phyloP scores from a whole-genome alignment of 2,797 vertebrate genomes.

The Lindbergichthys nudifrons region DNA sequence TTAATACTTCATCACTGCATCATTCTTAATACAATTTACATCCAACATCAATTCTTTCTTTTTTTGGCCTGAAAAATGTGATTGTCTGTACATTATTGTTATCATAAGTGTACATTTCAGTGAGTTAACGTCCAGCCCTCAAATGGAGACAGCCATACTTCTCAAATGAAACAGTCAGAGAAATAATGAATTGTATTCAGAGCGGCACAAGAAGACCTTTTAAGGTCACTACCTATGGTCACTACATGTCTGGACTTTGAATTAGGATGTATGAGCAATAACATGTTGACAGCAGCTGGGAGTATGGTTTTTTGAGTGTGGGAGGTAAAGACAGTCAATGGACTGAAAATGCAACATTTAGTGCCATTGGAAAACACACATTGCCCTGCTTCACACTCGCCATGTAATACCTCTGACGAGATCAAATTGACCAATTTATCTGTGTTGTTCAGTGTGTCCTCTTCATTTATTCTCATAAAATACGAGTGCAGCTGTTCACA shows the following conservation, averaged over 20 bases:
- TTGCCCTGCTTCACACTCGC: constrained; percentile 12
- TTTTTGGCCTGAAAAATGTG: neutral
- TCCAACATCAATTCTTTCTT: neutral
- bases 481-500: too few relatives aligned
- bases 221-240: neutral
- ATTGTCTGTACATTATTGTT: neutral
- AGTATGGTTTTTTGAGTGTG: constrained; percentile 27
- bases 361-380: constrained; percentile 44
- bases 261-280: neutral
- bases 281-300: neutral
- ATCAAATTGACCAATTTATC: constrained; percentile 17
- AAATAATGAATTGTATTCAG: neutral
- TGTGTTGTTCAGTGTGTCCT: neutral
- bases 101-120: neutral
- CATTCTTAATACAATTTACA: neutral
- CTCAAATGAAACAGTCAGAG: neutral
- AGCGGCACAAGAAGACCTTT: neutral
- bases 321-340: constrained; percentile 54
- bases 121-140: neutral
- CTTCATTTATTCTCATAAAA: too few relatives aligned
- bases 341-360: constrained; percentile 57
- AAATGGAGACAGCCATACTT: neutral
- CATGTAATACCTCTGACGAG: neutral
- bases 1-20: too few relatives aligned
- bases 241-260: neutral